Evolutionary conservation across 2,888 invertebrate genomes (phyloP), one percentile per base, ranked within the genome.

Genomic region (Thereva nobilitata): DNA sequence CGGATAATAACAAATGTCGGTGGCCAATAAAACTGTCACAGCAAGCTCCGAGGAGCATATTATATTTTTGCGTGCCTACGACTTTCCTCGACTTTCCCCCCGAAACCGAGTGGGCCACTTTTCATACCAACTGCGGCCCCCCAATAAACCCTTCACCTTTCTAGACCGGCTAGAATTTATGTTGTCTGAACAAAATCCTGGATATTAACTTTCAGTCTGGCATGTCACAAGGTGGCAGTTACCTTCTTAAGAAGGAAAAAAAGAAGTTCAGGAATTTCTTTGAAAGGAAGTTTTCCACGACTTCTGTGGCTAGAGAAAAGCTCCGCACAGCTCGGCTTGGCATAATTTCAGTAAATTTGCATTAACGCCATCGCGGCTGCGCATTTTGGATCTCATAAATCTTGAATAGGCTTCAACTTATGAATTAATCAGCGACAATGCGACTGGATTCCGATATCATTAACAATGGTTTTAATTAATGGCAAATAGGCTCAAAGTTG

Each of bases 351-450:
- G 59, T 49, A 59, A 59, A 59, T 59, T 59, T 59, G 49, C 59
- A 59, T 59, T 59, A 59, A 59, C 59, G 59, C 59, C 59, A 59
- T 59, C 49, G 59, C 59, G 38, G 59, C 59, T 59, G 45, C 2
- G 35, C 47, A 47, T 38, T 59, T 38, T n/a, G 12, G 37, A 23
- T 34, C 10, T 37, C 45, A 47, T 59, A 59, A 59, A 59, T 59
- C 59, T 47, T 59, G 4, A 12, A 47, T 7, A 45, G 45, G 49
- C 37, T 59, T 45, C 49, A 49, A 10, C 3, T n/a, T 40, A 37
- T 38, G 47, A 47, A 59, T 59, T 47, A 59, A 59, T 59, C 47
- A 59, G 1, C 38, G 23, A 59, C 59, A 59, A 59, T 59, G 38
- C 49, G 41, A 40, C 12, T 23, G 38, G 7, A 59, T 47, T 59